Percentiles rank a stretch among this genome's conserved stretches.
Conservation (phyloP, 2,888 invertebrate species). For the Diplazon laetatorius region DNA sequence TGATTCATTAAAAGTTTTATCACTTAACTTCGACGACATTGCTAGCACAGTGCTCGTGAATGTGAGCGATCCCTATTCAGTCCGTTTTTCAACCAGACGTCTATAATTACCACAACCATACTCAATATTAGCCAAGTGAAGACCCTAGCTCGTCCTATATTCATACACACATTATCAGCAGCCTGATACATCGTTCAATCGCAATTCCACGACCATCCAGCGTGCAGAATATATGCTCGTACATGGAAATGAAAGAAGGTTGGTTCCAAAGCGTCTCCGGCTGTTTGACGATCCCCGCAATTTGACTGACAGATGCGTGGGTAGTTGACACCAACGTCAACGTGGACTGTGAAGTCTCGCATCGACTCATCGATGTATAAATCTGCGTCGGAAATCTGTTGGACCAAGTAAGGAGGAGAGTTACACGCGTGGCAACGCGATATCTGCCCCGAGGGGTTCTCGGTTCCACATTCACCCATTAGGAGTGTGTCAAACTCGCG, state of each 20-base stretch:
- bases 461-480: slow-evolving; percentile 44
- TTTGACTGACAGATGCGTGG: slow-evolving; percentile 60
- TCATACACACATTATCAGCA: slow-evolving; percentile 25
- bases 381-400: slow-evolving; percentile 48
- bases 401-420: slow-evolving; percentile 13
- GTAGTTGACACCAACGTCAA: slow-evolving; percentile 38
- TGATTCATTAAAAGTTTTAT: too few species aligned
- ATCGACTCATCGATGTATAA: slow-evolving; percentile 28
- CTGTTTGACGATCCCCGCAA: slow-evolving; percentile 32
- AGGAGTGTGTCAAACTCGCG: slow-evolving; percentile 75
- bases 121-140: slow-evolving; percentile 46
- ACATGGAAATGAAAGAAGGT: slow-evolving; percentile 24
- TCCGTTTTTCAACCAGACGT: slow-evolving; percentile 26
- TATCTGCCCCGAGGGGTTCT: slow-evolving; percentile 49
- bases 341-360: not conserved
- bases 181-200: slow-evolving; percentile 37
- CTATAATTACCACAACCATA: slow-evolving; percentile 52
- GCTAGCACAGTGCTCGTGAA: not conserved
- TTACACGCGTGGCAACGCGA: slow-evolving; percentile 29
- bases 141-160: slow-evolving; percentile 43
- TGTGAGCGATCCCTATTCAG: not conserved
- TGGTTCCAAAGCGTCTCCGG: slow-evolving; percentile 28
- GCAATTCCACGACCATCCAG: slow-evolving; percentile 9
- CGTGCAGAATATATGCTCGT: not conserved
- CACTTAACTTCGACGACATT: not conserved